Evolutionary conservation across 64 coral and sea anemone genomes (phyloP).

Genomic region (Dendrophyllia cribrosa): DNA sequence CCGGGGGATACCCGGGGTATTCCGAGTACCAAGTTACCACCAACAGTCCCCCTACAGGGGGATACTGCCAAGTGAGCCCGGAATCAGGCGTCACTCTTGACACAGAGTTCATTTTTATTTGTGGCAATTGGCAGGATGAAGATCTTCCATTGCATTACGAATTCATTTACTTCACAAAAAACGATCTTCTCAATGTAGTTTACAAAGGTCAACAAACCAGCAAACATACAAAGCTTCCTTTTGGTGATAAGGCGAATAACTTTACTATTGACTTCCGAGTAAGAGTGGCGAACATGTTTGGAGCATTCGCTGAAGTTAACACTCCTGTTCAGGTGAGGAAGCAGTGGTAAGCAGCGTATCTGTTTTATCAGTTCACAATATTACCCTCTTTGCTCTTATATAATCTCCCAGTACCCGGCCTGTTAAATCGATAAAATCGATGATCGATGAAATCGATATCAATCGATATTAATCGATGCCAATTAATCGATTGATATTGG

Average conservation of each 20-base stretch:
- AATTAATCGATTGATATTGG: too few species aligned
- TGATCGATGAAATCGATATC: too few species aligned
- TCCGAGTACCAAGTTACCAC: constrained; percentile 21
- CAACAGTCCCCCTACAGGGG: background rate
- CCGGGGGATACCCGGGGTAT: background rate
- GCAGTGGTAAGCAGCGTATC: too few species aligned
- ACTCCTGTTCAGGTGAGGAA: constrained; percentile 41
- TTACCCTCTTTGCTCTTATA: too few species aligned
- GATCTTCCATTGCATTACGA: constrained; percentile 37
- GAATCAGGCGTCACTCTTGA: constrained; percentile 15
- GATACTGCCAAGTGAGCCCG: background rate
- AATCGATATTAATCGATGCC: too few species aligned
- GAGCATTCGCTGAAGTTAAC: constrained; percentile 26
- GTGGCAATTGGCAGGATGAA: constrained; percentile 38
- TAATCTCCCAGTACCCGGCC: too few species aligned
- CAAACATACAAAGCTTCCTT: constrained; percentile 1
- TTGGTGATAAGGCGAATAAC: background rate
- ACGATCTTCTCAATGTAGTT: constrained; percentile 4
- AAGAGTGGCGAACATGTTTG: constrained; percentile 8
- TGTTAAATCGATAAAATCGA: too few species aligned
- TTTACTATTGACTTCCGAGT: constrained; percentile 33
- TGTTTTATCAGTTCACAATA: too few species aligned
- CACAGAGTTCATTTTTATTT: constrained; percentile 22
- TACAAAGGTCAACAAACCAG: constrained; percentile 6
- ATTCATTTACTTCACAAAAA: constrained; percentile 21